Percentiles rank a stretch among this genome's conserved stretches.
phyloP scores from a whole-genome alignment of 2,113 vertebrate species.

The Erinaceus europaeus region DNA sequence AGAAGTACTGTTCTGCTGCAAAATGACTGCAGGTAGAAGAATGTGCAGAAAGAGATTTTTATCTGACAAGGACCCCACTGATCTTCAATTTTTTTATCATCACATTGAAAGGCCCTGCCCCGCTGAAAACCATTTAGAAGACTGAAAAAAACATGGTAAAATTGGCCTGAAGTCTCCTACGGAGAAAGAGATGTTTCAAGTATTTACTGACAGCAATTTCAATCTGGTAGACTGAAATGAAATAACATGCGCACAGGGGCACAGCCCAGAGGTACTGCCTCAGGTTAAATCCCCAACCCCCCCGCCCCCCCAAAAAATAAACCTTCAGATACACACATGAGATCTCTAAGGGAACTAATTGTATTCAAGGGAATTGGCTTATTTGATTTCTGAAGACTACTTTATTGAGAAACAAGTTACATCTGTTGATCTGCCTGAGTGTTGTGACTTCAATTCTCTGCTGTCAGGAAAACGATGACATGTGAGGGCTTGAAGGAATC shows the following conservation, averaged over 20 bases:
- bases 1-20: not conserved
- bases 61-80: not conserved
- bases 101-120: slow-evolving; percentile 2
- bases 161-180: not conserved
- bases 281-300: no score
- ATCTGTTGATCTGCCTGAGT: not conserved
- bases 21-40: not conserved
- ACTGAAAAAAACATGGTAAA: not conserved
- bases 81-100: not conserved
- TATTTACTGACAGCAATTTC: not conserved
- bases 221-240: not conserved
- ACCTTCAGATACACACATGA: not conserved
- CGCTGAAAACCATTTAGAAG: not conserved
- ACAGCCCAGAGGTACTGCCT: no score
- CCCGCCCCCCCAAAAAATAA: no score
- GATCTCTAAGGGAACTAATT: not conserved
- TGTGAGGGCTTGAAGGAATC: not conserved
- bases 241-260: not conserved
- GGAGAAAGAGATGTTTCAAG: not conserved
- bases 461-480: not conserved
- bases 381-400: not conserved
- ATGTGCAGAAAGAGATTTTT: not conserved
- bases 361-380: not conserved
- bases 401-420: not conserved
- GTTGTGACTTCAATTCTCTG: not conserved